Base-by-base conservation (phyloP, 1,140 invertebrate species). In the Drosophila neocordata region DNA sequence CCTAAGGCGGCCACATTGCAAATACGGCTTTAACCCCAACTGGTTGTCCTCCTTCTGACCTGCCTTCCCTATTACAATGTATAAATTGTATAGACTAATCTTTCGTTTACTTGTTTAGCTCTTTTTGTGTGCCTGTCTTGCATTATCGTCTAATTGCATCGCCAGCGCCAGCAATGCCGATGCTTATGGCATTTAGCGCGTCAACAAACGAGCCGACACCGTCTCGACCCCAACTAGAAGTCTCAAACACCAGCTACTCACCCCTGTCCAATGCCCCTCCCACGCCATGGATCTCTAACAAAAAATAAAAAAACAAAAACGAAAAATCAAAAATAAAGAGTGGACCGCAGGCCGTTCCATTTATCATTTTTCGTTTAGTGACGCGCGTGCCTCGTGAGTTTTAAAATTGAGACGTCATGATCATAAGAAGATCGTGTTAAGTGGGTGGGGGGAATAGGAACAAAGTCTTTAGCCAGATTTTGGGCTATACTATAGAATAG, bases 71-170 rank as follows among this genome's bases (percentile, higher is more conserved):
- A 55, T 55, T 55, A 31, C 7, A 77, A 61, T 65, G 69, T 31
- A 31, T 31, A 31, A 31, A 31, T 63, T 77, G 77, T 77, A 71
- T 59, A 77, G 64, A 63, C 62, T 63, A 62, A 68, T 73, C 65
- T 73, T 56, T 70, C 48, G 18, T 15, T 48, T 48, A 9, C 15
- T 48, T 48, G 15, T 48, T 48, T 20, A 8, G 6, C 41, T 2
- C 66, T 62, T 53, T 65, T 22, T 52, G 55, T 56, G 61, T 52
- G 58, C 34, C 52, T 38, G 63, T n/a, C 70, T 60, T 65, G 78
- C 76, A 85, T 87, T 85, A 85, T 85, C 82, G 70, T 76, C 82
- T 85, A 85, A 87, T 82, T 85, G 82, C 82, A 85, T 85, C 82
- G 81, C 74, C 81, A 67, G 59, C 56, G 60, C 22, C 51, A 37